Evolutionary conservation across 2,113 vertebrate species (phyloP).

Genomic region (pig (Sus scrofa)): T2T-Sscrofa CM000812.6:68594501-68595000

Average conservation of each 20-base stretch:
- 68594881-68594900: background rate
- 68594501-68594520: background rate
- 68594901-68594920: background rate
- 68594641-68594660: background rate
- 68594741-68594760: background rate
- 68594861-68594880: background rate
- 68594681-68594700: background rate
- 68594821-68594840: background rate
- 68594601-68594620: background rate
- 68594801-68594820: background rate
- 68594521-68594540: background rate
- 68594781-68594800: background rate
- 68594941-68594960: too few relatives aligned
- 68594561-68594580: background rate
- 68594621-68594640: background rate
- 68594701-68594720: background rate
- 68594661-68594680: background rate
- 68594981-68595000: too few relatives aligned
- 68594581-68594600: background rate
- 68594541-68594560: background rate
- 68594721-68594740: background rate
- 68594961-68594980: too few relatives aligned
- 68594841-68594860: background rate
- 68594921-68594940: background rate
- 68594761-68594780: background rate